phyloP scores from a whole-genome alignment of 2,888 invertebrate species.

The Nymphalis c-album region DNA sequence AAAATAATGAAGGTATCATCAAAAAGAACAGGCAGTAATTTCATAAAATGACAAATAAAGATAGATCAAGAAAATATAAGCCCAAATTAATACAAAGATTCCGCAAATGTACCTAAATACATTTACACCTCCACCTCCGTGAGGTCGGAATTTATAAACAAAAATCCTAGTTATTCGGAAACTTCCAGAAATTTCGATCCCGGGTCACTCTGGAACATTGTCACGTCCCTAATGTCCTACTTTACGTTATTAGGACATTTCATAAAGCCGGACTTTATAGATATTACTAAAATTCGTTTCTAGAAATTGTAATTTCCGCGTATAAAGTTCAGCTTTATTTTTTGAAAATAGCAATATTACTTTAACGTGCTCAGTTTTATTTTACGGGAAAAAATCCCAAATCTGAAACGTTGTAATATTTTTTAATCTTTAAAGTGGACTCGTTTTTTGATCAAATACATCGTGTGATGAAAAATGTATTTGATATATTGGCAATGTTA shows the following conservation, averaged over 20 bases:
- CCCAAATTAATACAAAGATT: constrained; percentile 28
- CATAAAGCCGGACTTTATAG: constrained; percentile 27
- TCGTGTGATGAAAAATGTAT: too few species aligned
- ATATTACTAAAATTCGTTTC: constrained; percentile 20
- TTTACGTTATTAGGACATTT: constrained; percentile 49
- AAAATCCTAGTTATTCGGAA: constrained; percentile 54
- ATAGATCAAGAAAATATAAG: background rate
- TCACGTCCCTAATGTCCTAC: constrained; percentile 53
- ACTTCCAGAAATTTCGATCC: constrained; percentile 47
- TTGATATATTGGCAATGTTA: too few species aligned
- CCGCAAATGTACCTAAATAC: constrained; percentile 42
- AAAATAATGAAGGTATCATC: background rate
- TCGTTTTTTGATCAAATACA: too few species aligned
- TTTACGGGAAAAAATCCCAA: background rate
- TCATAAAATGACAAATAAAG: background rate
- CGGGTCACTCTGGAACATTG: constrained; percentile 40
- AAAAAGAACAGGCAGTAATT: background rate
- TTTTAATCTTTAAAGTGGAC: too few species aligned
- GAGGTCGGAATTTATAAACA: constrained; percentile 58
- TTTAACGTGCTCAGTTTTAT: background rate
- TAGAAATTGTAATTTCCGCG: constrained; percentile 1
- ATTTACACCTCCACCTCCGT: constrained; percentile 54
- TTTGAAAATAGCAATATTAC: background rate
- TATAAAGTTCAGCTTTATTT: background rate
- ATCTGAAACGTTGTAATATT: too few species aligned